Conservation (phyloP, 1,140 invertebrate species). For the Triops cancriformis region DNA sequence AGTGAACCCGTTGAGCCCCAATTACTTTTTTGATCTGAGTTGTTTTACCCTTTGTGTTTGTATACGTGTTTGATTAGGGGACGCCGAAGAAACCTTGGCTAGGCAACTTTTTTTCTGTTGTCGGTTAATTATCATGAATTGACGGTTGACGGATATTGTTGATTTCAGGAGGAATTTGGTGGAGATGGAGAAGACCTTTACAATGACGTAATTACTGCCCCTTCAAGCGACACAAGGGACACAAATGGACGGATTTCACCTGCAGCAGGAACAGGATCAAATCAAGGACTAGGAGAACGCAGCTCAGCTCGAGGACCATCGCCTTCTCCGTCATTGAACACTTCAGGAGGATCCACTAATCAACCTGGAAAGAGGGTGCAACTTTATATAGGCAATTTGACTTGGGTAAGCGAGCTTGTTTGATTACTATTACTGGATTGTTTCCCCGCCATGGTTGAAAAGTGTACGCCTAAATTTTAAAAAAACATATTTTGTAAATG, state of each 20-base stretch:
- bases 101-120: not conserved
- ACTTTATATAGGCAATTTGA: slow-evolving; percentile 91
- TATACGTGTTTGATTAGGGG: not conserved
- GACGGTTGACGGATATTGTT: not conserved
- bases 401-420: slow-evolving; percentile 45
- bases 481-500: slow-evolving; percentile 21
- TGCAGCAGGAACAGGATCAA: not conserved
- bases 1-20: slow-evolving; percentile 24
- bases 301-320: slow-evolving; percentile 5
- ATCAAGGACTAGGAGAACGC: not conserved
- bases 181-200: slow-evolving; percentile 87
- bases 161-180: slow-evolving; percentile 64
- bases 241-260: slow-evolving; percentile 20
- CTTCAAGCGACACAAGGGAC: slow-evolving; percentile 39
- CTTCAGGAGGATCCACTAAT: slow-evolving; percentile 44
- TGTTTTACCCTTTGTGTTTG: slow-evolving; percentile 17
- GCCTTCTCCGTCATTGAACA: slow-evolving; percentile 15
- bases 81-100: not conserved
- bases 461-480: slow-evolving; percentile 34
- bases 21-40: slow-evolving; percentile 32
- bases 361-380: slow-evolving; percentile 64
- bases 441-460: slow-evolving; percentile 22
- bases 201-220: slow-evolving; percentile 85
- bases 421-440: slow-evolving; percentile 24
- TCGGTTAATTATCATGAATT: not conserved